phyloP scores from a whole-genome alignment of 2,113 vertebrate species.

The Caranx melampygus region DNA sequence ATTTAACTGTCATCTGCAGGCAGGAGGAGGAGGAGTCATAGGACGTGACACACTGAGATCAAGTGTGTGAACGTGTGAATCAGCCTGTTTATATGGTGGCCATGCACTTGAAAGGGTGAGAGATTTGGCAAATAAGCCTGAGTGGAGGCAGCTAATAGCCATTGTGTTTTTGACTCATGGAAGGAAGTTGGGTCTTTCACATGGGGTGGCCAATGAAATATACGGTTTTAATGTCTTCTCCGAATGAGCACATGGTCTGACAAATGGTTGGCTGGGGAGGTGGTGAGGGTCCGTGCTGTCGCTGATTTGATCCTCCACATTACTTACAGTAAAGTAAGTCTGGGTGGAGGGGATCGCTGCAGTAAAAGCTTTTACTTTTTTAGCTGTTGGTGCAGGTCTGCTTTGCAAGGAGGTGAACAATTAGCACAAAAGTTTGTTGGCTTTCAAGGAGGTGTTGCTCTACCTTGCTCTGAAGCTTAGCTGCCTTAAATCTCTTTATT shows the following conservation, averaged over 20 bases:
- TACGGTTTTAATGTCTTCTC: slow-evolving; percentile 68
- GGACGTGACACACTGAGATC: slow-evolving; percentile 78
- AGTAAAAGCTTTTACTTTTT: background rate
- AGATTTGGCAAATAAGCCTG: slow-evolving; percentile 81
- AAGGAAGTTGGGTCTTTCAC: slow-evolving; percentile 82
- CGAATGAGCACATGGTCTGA: slow-evolving; percentile 61
- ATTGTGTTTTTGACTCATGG: slow-evolving; percentile 68
- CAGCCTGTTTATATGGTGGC: slow-evolving; percentile 78
- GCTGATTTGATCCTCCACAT: slow-evolving; percentile 40
- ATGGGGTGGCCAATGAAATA: slow-evolving; percentile 68
- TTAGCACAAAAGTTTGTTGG: background rate
- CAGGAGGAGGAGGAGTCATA: slow-evolving; percentile 54
- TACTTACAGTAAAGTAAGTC: background rate
- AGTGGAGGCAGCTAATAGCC: slow-evolving; percentile 68
- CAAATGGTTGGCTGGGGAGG: slow-evolving; percentile 74
- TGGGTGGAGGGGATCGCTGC: background rate
- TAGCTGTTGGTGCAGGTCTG: background rate
- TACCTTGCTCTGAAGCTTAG: slow-evolving; percentile 22
- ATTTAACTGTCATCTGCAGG: slow-evolving; percentile 64
- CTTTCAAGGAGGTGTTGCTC: slow-evolving; percentile 15
- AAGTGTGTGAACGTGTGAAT: slow-evolving; percentile 83
- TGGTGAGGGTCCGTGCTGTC: slow-evolving; percentile 27
- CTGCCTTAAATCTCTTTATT: slow-evolving; percentile 45
- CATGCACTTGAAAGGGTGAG: slow-evolving; percentile 87
- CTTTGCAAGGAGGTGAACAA: background rate